Base-by-base conservation (phyloP, 2,797 vertebrate species). In the Enteromius argenteus region DNA sequence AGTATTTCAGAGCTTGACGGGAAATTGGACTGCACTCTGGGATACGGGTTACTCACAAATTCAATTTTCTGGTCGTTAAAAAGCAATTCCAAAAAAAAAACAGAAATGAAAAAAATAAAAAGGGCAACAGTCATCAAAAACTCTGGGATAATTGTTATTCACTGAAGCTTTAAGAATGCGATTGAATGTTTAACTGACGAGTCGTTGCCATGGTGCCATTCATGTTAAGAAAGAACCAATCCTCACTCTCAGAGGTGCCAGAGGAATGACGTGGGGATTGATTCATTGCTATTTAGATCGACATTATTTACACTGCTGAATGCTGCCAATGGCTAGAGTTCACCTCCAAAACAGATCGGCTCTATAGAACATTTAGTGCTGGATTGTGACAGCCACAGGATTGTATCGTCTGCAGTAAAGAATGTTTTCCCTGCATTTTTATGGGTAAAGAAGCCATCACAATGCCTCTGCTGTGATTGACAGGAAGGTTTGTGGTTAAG, bases 51-150 rank as follows among this genome's bases (percentile, higher is more conserved):
- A 81, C 84, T 51, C 81, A 67, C 69, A 75, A 85, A 86, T 87
- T 84, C 5, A 84, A 89, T 85, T 86, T 88, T 85, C 80, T 75
- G 71, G 87, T 88, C 71, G 72, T 90, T 90, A 89, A 86, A 88
- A 90, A 88, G 86, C 84, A 87, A 87, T 90, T 87, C 46, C 21
- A 80, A 49, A 76, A 80, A 82, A 84, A 49, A 84, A 67, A 82
- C 27, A 39, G 9, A 35, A 78, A 83, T 30, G 11, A 66, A 14
- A 44, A 27, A n/a, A 32, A 62, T 11, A 64, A 67, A 49, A 39
- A 44, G 53, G 73, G 67, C 74, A 77, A 84, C 79, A 53, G 62
- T 89, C 84, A 89, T 80, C 73, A 83, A 81, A 84, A 83, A 74
- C 66, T 64, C 78, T 13, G 10, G 83, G 83, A 87, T 89, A 83